Evolutionary conservation across 64 coral and sea anemone genomes (phyloP).

Genomic region (Porites lutea): DNA sequence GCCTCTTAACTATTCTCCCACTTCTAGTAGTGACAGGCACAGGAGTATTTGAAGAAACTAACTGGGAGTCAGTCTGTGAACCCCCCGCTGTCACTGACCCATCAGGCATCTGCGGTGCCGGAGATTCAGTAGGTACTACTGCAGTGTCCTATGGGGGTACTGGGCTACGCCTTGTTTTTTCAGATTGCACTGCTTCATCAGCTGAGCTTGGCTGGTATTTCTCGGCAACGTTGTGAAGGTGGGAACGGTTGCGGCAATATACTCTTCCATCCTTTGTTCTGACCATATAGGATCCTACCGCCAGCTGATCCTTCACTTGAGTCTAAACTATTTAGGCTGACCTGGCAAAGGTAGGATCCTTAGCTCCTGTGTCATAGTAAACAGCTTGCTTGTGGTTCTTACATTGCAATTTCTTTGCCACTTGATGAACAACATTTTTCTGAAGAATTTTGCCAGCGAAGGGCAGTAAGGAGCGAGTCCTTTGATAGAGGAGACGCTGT

Average conservation of each 20-base stretch:
- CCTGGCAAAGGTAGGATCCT: too few species aligned
- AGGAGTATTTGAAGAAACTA: too few species aligned
- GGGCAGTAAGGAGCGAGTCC: conserved; percentile 14
- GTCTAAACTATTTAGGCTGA: too few species aligned
- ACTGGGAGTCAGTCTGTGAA: not conserved
- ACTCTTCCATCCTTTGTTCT: too few species aligned
- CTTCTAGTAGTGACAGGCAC: not conserved
- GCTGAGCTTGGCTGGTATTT: not conserved
- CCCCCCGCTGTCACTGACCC: not conserved
- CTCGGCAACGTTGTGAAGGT: not conserved
- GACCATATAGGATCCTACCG: too few species aligned
- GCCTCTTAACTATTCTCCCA: not conserved
- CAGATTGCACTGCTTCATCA: not conserved
- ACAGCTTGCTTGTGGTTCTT: too few species aligned
- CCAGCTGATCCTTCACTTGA: too few species aligned
- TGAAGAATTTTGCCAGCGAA: conserved; percentile 10
- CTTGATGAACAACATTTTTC: too few species aligned
- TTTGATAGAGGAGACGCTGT: conserved; percentile 6
- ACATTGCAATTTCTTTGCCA: too few species aligned
- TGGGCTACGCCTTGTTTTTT: not conserved
- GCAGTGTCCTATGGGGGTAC: not conserved
- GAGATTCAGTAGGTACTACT: not conserved
- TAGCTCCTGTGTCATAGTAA: too few species aligned
- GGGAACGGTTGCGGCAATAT: too few species aligned
- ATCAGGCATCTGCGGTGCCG: not conserved